Evolutionary conservation across 2,797 vertebrate genomes (phyloP).

Genomic region (Ciconia nigra): DNA sequence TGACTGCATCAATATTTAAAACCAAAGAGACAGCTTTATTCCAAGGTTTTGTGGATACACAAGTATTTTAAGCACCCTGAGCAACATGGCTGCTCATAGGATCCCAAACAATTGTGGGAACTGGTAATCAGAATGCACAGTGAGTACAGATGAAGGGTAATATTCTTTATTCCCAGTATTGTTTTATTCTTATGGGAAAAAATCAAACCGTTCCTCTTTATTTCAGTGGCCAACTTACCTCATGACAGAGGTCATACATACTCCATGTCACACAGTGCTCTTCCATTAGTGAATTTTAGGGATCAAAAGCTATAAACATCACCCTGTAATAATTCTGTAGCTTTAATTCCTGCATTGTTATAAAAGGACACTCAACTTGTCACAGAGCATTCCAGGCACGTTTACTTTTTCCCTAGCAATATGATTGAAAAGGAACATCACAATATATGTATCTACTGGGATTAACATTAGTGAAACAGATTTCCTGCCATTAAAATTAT

Average conservation of each 20-base stretch:
- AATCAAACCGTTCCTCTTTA: not conserved
- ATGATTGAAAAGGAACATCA: not conserved
- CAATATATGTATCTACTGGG: not conserved
- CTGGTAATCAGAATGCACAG: not conserved
- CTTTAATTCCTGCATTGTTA: not conserved
- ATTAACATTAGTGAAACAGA: conserved; percentile 9
- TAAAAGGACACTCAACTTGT: not conserved
- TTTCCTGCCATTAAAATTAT: not conserved
- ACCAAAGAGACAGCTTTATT: not conserved
- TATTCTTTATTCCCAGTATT: not conserved
- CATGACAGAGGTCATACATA: not conserved
- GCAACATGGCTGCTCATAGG: not conserved
- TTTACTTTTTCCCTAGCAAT: not conserved
- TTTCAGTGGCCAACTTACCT: not conserved
- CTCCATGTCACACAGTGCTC: not conserved
- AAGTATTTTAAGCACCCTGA: not conserved
- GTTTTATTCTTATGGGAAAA: not conserved
- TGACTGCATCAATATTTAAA: not conserved
- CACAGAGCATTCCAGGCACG: not conserved
- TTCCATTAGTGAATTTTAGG: not conserved
- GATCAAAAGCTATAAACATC: not conserved
- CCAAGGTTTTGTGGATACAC: not conserved
- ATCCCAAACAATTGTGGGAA: not conserved
- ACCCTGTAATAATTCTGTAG: not conserved
- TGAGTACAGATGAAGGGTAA: not conserved